A percentile compares a stretch with the other conserved stretches of the same genome.
phyloP scores from a whole-genome alignment of 2,797 vertebrate species.

The Botia kubotai region DNA sequence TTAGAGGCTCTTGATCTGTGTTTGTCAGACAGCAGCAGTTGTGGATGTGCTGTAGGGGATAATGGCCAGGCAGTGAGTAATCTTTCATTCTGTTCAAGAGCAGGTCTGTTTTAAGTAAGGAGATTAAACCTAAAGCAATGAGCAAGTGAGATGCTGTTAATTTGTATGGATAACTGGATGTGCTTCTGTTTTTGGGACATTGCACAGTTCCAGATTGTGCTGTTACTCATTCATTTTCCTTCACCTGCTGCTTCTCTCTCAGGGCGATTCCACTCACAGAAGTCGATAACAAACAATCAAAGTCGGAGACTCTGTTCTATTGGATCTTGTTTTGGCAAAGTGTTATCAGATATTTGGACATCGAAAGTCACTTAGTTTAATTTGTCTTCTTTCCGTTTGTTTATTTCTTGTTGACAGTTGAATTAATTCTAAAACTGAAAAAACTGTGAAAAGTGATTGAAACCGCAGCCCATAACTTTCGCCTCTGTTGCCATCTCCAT shows the following conservation, averaged over 20 bases:
- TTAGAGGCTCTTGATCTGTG: too few species aligned
- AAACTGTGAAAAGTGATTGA: background rate
- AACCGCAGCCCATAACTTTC: too few species aligned
- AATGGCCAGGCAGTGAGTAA: background rate
- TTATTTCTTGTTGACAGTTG: background rate
- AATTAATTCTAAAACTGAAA: background rate
- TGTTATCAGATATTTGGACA: background rate
- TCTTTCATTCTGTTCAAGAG: slow-evolving; percentile 2
- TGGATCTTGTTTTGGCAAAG: background rate
- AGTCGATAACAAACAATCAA: background rate
- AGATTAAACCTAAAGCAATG: background rate
- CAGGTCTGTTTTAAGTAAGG: slow-evolving; percentile 1
- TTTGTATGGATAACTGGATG: background rate
- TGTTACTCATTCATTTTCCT: background rate
- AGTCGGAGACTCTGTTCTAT: background rate
- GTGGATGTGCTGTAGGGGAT: too few species aligned
- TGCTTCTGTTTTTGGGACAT: background rate
- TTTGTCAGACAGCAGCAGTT: too few species aligned
- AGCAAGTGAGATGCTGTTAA: background rate
- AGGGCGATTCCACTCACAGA: background rate
- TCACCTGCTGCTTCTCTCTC: background rate
- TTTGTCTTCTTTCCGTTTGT: background rate
- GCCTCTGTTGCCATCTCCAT: too few species aligned
- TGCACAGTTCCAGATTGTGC: background rate
- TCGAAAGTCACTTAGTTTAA: background rate